phyloP scores from a whole-genome alignment of 2,888 invertebrate species.

The Tipula helvola region DNA sequence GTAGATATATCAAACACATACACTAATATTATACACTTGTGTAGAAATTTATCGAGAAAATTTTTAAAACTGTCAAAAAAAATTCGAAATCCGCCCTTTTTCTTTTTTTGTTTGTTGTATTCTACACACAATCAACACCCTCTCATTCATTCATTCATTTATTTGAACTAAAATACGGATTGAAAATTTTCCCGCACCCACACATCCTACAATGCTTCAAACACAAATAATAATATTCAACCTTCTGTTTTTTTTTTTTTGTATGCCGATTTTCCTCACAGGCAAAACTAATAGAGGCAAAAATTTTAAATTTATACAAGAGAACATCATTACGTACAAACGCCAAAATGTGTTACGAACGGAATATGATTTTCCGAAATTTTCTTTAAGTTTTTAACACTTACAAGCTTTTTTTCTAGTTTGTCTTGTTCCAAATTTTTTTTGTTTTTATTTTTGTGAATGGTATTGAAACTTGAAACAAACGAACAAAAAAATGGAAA shows the following conservation, averaged over 20 bases:
- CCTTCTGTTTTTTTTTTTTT: neutral
- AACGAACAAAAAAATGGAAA: neutral
- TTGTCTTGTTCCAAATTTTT: neutral
- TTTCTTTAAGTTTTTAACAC: neutral
- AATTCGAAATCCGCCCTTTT: neutral
- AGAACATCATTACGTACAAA: neutral
- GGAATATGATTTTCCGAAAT: neutral
- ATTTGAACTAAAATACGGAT: neutral
- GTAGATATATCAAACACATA: neutral
- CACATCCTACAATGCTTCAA: neutral
- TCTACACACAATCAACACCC: neutral
- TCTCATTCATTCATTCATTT: neutral
- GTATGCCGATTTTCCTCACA: neutral
- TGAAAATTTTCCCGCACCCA: neutral
- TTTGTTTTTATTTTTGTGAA: neutral
- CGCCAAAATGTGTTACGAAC: neutral
- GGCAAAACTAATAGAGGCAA: neutral
- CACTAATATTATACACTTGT: neutral
- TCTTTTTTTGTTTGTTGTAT: neutral
- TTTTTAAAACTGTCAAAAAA: neutral
- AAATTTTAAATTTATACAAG: neutral
- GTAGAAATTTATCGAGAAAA: neutral
- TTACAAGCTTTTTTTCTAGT: neutral
- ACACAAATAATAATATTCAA: neutral
- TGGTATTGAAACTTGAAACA: neutral